Evolutionary conservation across 2,113 vertebrate genomes (phyloP).

Genomic region (Chlamydotis undulata): DNA sequence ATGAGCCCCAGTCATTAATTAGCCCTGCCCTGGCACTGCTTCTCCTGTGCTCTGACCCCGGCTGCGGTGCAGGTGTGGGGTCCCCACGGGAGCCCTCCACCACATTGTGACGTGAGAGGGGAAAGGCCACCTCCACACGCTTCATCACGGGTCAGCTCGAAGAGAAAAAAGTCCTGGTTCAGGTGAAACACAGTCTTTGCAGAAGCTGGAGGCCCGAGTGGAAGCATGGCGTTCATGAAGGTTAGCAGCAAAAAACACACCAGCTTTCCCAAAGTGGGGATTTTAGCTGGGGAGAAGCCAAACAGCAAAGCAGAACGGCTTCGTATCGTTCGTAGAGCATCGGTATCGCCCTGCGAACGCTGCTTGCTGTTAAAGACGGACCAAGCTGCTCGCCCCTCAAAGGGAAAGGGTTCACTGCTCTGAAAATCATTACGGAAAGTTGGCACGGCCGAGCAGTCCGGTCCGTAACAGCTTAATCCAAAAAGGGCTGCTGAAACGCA

Average conservation of each 20-base stretch:
- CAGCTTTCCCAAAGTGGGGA: accelerated
- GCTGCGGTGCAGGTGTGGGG: background rate
- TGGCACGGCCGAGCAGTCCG: background rate
- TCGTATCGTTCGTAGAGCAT: background rate
- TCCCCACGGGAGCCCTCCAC: background rate
- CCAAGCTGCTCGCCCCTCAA: background rate
- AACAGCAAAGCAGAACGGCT: background rate
- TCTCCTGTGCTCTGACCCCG: background rate
- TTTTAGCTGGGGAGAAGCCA: background rate
- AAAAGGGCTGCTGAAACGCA: background rate
- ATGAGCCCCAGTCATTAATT: too few species aligned
- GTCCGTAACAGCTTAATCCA: background rate
- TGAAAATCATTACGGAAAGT: background rate
- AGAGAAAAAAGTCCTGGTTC: background rate
- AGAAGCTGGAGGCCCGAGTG: background rate
- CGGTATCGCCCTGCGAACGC: accelerated
- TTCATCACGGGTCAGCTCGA: accelerated
- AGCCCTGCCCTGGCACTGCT: background rate
- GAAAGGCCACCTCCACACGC: background rate
- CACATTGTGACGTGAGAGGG: background rate
- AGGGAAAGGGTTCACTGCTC: background rate
- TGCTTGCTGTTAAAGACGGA: background rate
- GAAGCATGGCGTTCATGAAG: background rate
- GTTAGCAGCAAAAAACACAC: accelerated
- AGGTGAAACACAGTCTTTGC: background rate